Base-by-base conservation (phyloP, 2,888 invertebrate genomes). In the Druceiella hillmani region DNA sequence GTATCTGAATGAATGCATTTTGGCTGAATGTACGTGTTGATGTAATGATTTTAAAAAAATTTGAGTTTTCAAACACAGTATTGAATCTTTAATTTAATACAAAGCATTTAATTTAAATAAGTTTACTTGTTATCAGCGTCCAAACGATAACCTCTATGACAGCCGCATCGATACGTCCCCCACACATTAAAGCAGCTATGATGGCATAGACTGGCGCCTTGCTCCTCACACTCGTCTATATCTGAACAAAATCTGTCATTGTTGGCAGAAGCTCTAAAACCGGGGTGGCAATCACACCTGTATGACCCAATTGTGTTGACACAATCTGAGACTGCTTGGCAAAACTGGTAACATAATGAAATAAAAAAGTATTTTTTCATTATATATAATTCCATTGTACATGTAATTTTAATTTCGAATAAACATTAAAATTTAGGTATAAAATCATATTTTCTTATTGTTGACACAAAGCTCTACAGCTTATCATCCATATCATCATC, bases 171-270 rank as follows among this genome's bases (percentile, higher is more conserved):
- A 62, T 87, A 94, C 0, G 88, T 79, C 0, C 97, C 97, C 81
- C 89, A 91, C 1, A 83, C 79, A 59, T 98, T 98, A 40, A 87
- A 76, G 57, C 97, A 98, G 17, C 76, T 77, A 47, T 97, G 97
- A 52, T 91, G 84, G 53, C 97, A 98, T 1, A 70, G 67, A 15
- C 61, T 50, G 0, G 49, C 52, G 0, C 61, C 61, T 2, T 67
- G 66, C 40, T 76, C 74, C 1, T 60, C 47, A 50, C 87, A 87
- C 55, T 86, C 86, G 58, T 87, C 78, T 14, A 84, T 62, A 52
- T 86, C 86, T 60, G 66, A 56, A 50, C 76, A 77, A 15, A 68
- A 67, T 41, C 74, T 74, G 48, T 74, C 66, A 43, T 69, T 72
- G 13, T 60, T 50, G 0, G 64, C 62, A 1, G 70, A 64, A 48